phyloP scores from a whole-genome alignment of 64 coral and sea anemone genomes.

The Montipora capricornis region DNA sequence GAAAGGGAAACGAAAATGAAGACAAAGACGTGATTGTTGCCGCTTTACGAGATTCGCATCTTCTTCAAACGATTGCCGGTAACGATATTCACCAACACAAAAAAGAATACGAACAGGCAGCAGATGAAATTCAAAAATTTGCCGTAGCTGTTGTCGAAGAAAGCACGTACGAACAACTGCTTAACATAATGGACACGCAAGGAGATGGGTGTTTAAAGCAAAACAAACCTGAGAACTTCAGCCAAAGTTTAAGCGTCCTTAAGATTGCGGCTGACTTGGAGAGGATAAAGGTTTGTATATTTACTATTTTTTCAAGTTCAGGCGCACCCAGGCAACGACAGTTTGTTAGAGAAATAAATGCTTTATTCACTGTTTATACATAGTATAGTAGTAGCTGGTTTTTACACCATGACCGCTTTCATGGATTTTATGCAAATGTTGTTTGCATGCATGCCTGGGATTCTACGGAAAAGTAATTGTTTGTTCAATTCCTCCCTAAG shows the following conservation, averaged over 20 bases:
- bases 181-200: not conserved
- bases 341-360: too few species aligned
- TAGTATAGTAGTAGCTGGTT: too few species aligned
- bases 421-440: too few species aligned
- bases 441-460: too few species aligned
- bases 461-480: too few species aligned
- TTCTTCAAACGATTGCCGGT: slow-evolving; percentile 5
- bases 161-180: not conserved
- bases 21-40: not conserved
- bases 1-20: not conserved
- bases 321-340: too few species aligned
- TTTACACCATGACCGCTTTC: too few species aligned
- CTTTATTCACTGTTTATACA: too few species aligned
- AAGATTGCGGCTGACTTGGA: slow-evolving; percentile 3
- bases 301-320: too few species aligned
- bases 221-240: not conserved
- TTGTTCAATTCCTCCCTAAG: too few species aligned
- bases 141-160: not conserved
- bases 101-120: not conserved
- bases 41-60: not conserved
- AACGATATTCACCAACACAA: not conserved
- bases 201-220: not conserved
- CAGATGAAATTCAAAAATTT: slow-evolving; percentile 10
- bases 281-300: not conserved
- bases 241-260: not conserved